Conservation (phyloP, 2,888 invertebrate genomes). For the Entomobrya multifasciata region DNA sequence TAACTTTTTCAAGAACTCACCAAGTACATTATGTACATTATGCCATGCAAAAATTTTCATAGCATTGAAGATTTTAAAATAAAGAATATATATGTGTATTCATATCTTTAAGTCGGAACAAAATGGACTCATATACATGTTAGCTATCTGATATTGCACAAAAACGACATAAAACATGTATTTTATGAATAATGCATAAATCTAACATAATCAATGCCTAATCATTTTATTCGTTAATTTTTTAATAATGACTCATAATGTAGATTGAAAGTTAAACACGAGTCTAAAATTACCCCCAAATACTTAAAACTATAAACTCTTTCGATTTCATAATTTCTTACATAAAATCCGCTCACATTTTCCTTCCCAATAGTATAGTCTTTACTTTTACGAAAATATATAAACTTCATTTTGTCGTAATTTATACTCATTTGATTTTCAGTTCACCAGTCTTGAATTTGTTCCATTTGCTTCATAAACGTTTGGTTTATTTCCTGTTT, state of each 20-base stretch:
- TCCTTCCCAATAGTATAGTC: background rate
- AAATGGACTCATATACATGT: no score
- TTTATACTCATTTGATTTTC: background rate
- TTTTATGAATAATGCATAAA: no score
- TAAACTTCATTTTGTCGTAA: constrained; percentile 39
- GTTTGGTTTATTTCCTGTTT: background rate
- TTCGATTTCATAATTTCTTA: background rate
- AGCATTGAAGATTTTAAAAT: no score
- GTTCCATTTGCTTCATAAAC: background rate
- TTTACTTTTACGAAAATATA: constrained; percentile 19
- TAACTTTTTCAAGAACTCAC: no score
- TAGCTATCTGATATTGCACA: no score
- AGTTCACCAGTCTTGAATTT: background rate
- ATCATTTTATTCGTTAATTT: background rate
- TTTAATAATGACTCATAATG: background rate
- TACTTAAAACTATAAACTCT: background rate
- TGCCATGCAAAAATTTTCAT: no score
- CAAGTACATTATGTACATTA: no score
- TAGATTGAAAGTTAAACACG: background rate
- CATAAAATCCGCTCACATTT: background rate
- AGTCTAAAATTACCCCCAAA: background rate
- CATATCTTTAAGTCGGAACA: no score
- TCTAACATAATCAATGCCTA: no score
- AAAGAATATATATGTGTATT: no score
- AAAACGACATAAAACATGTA: no score